Evolutionary conservation across 2,113 vertebrate genomes (phyloP), one percentile per base, ranked within the genome.

Genomic region (Bungarus multicinctus): DNA sequence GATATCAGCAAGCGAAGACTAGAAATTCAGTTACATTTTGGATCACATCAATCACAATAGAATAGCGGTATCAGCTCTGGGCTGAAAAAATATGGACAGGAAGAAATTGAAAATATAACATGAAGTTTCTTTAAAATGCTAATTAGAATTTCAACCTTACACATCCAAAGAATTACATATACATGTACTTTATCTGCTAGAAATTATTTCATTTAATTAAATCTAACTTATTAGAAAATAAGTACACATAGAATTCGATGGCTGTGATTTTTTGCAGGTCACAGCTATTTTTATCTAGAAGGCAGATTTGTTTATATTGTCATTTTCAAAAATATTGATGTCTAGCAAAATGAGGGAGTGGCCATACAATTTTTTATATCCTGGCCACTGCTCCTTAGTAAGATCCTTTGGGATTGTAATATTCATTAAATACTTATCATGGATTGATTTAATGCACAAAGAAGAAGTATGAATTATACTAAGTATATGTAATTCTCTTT

Each of bases 11-110:
- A 89, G 58, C 43, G 6, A 85, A 58, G 3, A n/a, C 89, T 60
- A 0, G 43, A 90, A 27, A 50, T 8, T 1, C 2, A 22, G 53
- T 10, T 47, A 47, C 53, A 81, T 90, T 91, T 0, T 5, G 87
- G 91, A 14, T 89, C 85, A 81, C 0, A 18, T 53, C 0, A 0
- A 14, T 53, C 25, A 52, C 16, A 90, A 91, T 55, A 60, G 87
- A 3, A 47, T 74, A 34, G 5, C 12, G 64, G 14, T 74, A 74
- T 74, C n/a, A 18, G n/a, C 18, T 39, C n/a, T 39, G n/a, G n/a
- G n/a, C 5, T 81, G 34, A 39, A 39, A 39, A 81, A 81, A 81
- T 34, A 74, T 39, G n/a, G n/a, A 39, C n/a, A 39, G 69, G n/a
- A 39, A 74, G n/a, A 74, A 39, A 34, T 74, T 74, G 69, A 39